A percentile compares a stretch with the other conserved stretches of the same genome.
Evolutionary conservation across 2,797 vertebrate genomes (phyloP).

Genomic region (Crenichthys baileyi): DNA sequence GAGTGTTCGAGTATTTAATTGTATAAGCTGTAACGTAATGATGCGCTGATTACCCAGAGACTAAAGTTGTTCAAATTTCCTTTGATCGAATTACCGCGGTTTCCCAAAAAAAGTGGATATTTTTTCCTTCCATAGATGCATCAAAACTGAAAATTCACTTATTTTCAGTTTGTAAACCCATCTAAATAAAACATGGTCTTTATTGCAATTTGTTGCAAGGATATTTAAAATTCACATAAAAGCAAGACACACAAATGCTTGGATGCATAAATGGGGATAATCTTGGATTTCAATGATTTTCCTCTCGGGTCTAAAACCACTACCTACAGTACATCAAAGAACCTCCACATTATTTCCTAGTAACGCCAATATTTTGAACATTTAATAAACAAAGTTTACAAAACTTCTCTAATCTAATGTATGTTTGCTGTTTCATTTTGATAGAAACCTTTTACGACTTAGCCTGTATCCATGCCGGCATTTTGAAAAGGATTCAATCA

Average conservation of each 20-base stretch:
- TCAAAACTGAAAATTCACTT: no score
- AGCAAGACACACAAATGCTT: neutral
- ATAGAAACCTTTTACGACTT: no score
- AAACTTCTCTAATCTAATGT: no score
- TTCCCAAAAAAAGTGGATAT: no score
- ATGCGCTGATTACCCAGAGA: no score
- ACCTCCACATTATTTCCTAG: neutral
- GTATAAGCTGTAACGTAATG: neutral
- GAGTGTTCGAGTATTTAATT: no score
- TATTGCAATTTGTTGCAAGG: neutral
- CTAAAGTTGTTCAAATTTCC: no score
- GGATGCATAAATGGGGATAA: neutral
- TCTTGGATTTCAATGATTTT: neutral
- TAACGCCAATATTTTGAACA: neutral
- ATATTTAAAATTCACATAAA: neutral
- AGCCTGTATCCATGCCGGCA: no score
- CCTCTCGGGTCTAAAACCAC: neutral
- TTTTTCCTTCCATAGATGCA: no score
- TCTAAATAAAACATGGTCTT: neutral
- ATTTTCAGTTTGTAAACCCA: neutral
- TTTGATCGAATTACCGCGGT: no score
- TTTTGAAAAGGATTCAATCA: no score
- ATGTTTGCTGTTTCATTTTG: no score
- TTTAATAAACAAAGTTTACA: neutral
- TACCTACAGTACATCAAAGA: neutral